Evolutionary conservation across 2,888 invertebrate genomes (phyloP).

Genomic region (Drosophila neotestacea): DNA sequence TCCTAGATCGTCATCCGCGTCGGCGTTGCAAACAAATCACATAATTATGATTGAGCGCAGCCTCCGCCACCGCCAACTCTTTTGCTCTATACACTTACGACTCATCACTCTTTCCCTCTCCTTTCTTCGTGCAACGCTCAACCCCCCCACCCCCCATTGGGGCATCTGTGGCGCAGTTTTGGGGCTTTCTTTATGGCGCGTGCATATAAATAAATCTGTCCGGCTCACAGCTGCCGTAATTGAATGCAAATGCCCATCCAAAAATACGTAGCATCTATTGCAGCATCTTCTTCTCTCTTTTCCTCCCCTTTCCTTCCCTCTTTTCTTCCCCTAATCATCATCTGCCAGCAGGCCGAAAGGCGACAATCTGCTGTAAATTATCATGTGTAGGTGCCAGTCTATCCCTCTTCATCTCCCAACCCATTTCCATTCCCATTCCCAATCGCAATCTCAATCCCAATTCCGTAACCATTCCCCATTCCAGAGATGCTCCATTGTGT

Average conservation of each 20-base stretch:
- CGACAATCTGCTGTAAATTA: conserved; percentile 83
- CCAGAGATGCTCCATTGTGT: conserved; percentile 82
- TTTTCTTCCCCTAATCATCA: not conserved
- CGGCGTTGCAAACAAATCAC: conserved; percentile 82
- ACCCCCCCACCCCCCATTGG: not conserved
- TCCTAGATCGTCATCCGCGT: conserved; percentile 8
- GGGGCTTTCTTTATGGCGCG: conserved; percentile 70
- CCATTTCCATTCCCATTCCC: not conserved
- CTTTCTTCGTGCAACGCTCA: not conserved
- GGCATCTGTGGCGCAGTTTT: conserved; percentile 52
- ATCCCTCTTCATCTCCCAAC: not conserved
- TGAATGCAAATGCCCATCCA: conserved; percentile 83
- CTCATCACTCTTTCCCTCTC: conserved; percentile 23
- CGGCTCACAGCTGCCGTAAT: conserved; percentile 81
- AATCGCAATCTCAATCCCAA: conserved; percentile 5
- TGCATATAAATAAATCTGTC: conserved; percentile 80
- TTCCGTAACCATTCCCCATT: conserved; percentile 21
- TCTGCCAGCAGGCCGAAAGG: conserved; percentile 43
- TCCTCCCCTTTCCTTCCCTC: not conserved
- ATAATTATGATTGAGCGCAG: conserved; percentile 84
- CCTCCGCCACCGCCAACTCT: conserved; percentile 41
- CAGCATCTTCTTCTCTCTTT: conserved; percentile 10
- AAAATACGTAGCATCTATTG: conserved; percentile 67
- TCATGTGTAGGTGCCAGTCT: conserved; percentile 79
- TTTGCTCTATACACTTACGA: conserved; percentile 26